Percentiles rank a stretch among this genome's conserved stretches.
Conservation (phyloP, 2,888 invertebrate species). For the Automeris io region DNA sequence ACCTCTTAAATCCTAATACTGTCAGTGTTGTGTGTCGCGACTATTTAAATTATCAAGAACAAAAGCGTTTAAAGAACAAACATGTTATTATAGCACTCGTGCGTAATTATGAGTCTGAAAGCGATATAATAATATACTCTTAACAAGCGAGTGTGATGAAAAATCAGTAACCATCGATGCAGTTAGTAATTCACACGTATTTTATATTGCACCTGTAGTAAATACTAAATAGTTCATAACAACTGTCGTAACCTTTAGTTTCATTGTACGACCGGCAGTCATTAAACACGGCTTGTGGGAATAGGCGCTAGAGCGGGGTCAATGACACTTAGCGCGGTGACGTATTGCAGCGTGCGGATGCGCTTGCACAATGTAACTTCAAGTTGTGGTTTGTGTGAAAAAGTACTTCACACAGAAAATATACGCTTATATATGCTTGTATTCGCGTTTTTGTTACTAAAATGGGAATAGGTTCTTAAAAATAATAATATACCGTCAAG, state of each 20-base stretch:
- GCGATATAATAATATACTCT: too few relatives aligned
- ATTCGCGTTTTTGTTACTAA: not conserved
- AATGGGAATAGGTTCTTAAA: too few relatives aligned
- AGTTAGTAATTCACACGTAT: not conserved
- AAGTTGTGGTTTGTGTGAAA: slow-evolving; percentile 14
- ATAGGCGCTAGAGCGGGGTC: slow-evolving; percentile 47
- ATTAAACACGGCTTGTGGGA: slow-evolving; percentile 34
- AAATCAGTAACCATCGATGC: too few relatives aligned
- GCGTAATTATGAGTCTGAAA: too few relatives aligned
- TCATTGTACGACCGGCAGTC: slow-evolving; percentile 8
- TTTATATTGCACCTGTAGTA: not conserved
- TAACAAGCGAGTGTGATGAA: too few relatives aligned
- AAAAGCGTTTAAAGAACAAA: too few relatives aligned
- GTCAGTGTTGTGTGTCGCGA: too few relatives aligned
- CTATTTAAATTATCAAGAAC: too few relatives aligned
- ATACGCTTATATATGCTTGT: not conserved
- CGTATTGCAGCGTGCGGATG: slow-evolving; percentile 49
- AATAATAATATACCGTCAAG: too few relatives aligned
- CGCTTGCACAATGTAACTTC: slow-evolving; percentile 51
- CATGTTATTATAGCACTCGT: too few relatives aligned
- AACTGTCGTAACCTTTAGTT: slow-evolving; percentile 8
- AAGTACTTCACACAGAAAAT: not conserved
- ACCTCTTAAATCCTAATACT: too few relatives aligned
- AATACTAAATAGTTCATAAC: slow-evolving; percentile 1
- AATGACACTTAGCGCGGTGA: slow-evolving; percentile 51